Conservation (phyloP, 37 sponge, comb jelly and placozoan species). For the Oscarella lobularis region DNA sequence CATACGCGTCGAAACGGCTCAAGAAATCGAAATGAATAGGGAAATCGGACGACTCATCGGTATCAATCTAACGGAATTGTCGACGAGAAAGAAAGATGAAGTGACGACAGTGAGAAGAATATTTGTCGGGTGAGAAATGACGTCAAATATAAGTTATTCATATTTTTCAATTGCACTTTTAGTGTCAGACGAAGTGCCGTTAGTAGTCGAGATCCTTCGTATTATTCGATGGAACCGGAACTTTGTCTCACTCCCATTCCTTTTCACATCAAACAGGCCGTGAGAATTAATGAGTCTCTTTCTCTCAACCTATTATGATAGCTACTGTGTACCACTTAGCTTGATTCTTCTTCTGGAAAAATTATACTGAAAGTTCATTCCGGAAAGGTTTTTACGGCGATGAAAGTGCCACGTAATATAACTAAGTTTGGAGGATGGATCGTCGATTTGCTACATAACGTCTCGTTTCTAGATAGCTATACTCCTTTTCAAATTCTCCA, state of each 20-base stretch:
- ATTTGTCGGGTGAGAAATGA: not conserved
- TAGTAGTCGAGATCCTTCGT: slow-evolving; percentile 13
- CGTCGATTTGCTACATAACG: too few species aligned
- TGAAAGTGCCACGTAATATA: not conserved
- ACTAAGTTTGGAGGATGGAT: too few species aligned
- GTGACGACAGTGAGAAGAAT: not conserved
- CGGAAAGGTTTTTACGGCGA: not conserved
- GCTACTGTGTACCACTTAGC: too few species aligned
- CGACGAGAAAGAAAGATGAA: too few species aligned
- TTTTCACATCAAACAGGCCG: slow-evolving; percentile 14
- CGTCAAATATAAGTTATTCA: not conserved
- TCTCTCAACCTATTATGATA: not conserved
- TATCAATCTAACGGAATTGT: slow-evolving; percentile 64
- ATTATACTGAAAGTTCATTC: not conserved
- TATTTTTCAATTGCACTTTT: not conserved
- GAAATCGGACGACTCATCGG: slow-evolving; percentile 61
- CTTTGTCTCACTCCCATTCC: slow-evolving; percentile 14
- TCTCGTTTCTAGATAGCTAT: not conserved
- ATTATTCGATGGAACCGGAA: slow-evolving; percentile 65
- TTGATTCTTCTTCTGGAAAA: too few species aligned
- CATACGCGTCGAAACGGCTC: not conserved
- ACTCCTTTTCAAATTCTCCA: not conserved
- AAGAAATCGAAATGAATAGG: slow-evolving; percentile 71
- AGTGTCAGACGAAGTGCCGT: slow-evolving; percentile 18
- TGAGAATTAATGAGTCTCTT: slow-evolving; percentile 4